phyloP scores from a whole-genome alignment of 2,888 invertebrate genomes.

The Myopa tessellatipennis region DNA sequence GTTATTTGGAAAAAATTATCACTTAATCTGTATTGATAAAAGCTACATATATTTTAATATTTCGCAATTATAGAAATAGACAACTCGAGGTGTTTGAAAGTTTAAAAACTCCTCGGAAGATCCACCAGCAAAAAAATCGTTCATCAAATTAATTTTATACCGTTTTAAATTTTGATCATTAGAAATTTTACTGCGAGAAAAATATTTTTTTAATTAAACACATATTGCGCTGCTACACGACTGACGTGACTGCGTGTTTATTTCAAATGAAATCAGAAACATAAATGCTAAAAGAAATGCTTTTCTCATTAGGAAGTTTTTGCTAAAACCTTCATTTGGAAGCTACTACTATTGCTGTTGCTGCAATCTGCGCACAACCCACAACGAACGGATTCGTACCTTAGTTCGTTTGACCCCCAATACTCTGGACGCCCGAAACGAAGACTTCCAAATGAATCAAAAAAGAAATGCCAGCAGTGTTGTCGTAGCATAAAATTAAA shows the following conservation, averaged over 20 bases:
- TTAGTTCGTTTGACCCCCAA: conserved; percentile 10
- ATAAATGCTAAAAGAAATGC: conserved; percentile 42
- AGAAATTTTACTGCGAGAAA: too few relatives aligned
- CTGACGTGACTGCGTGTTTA: conserved; percentile 44
- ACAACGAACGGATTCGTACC: background rate
- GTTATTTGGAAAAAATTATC: too few relatives aligned
- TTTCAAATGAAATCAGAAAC: conserved; percentile 52
- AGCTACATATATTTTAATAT: too few relatives aligned
- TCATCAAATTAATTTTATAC: too few relatives aligned
- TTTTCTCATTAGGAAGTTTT: conserved; percentile 23
- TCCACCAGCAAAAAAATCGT: too few relatives aligned
- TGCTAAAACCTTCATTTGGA: background rate
- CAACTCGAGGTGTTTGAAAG: too few relatives aligned
- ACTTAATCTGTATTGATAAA: too few relatives aligned
- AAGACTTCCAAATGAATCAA: conserved; percentile 47
- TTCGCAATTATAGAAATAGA: too few relatives aligned
- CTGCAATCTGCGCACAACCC: conserved; percentile 10
- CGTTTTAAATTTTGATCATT: too few relatives aligned
- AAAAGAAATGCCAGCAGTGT: conserved; percentile 48
- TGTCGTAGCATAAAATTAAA: too few relatives aligned
- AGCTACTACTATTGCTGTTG: background rate
- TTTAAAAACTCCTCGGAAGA: too few relatives aligned
- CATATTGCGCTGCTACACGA: conserved; percentile 11
- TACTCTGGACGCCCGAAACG: background rate
- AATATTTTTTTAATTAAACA: background rate